Conservation (phyloP, 2,888 invertebrate genomes). For the Mylabris sibirica region DNA sequence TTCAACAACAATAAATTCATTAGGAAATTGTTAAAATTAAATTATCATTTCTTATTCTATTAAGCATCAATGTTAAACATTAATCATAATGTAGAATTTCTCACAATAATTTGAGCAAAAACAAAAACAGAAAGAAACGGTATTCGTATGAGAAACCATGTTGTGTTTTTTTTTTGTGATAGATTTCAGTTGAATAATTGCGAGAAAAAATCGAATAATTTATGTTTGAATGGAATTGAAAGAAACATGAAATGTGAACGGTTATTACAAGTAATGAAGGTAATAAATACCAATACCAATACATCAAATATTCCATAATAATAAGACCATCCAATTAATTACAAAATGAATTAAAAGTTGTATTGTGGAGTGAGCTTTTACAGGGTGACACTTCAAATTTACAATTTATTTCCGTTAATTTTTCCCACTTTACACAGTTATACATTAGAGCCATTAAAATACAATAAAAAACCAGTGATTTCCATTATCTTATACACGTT, state of each 20-base stretch:
- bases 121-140: background rate
- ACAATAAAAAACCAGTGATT: background rate
- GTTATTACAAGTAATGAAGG: background rate
- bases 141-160: background rate
- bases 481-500: background rate
- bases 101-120: conserved; percentile 5
- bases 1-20: background rate
- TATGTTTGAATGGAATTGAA: background rate
- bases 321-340: background rate
- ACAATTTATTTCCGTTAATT: no score
- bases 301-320: no score
- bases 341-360: no score
- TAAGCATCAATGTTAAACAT: background rate
- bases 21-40: background rate
- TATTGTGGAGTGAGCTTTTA: background rate
- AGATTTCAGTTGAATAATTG: background rate
- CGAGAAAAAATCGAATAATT: background rate
- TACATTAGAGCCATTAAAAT: no score
- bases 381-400: no score
- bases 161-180: background rate
- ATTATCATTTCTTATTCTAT: background rate
- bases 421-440: no score
- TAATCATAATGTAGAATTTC: background rate
- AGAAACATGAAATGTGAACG: background rate
- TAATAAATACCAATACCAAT: background rate